Conservation (phyloP, 37 sponge, comb jelly and placozoan species). For the Tethya wilhelma region DNA sequence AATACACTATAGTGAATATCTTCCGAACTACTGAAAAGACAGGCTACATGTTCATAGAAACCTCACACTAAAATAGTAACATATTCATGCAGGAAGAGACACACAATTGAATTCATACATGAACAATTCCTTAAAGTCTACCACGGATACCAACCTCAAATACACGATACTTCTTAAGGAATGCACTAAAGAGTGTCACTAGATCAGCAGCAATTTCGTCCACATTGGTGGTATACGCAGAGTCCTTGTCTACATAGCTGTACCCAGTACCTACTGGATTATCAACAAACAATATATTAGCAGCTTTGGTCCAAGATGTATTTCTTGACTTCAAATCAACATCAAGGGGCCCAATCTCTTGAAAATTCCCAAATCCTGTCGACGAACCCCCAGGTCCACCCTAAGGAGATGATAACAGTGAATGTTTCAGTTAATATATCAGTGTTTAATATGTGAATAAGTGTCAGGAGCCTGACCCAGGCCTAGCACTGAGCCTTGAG, state of each 20-base stretch:
- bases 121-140: too few relatives aligned
- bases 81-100: background rate
- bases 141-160: constrained; percentile 37
- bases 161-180: constrained; percentile 45
- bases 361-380: constrained; percentile 92
- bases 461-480: too few relatives aligned
- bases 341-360: constrained; percentile 82
- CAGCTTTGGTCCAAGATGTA: constrained; percentile 79
- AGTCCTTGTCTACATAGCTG: constrained; percentile 74
- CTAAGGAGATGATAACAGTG: constrained; percentile 3
- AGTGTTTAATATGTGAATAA: too few relatives aligned
- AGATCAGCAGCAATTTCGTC: constrained; percentile 64
- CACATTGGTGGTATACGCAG: constrained; percentile 70
- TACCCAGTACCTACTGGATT: constrained; percentile 92
- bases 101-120: background rate
- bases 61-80: too few relatives aligned
- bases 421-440: too few relatives aligned
- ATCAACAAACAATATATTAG: constrained; percentile 88
- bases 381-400: constrained; percentile 91
- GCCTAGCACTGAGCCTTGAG: too few relatives aligned
- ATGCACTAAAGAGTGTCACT: constrained; percentile 45
- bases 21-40: too few relatives aligned
- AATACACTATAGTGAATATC: too few relatives aligned
- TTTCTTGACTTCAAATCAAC: constrained; percentile 63
- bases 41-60: too few relatives aligned